A percentile compares a stretch with the other conserved stretches of the same genome.
These are phyloP conservation scores for Cavia porcellus DNA, from an alignment of 2,113 vertebrate genomes.

Conservation along the genomic window DNA sequence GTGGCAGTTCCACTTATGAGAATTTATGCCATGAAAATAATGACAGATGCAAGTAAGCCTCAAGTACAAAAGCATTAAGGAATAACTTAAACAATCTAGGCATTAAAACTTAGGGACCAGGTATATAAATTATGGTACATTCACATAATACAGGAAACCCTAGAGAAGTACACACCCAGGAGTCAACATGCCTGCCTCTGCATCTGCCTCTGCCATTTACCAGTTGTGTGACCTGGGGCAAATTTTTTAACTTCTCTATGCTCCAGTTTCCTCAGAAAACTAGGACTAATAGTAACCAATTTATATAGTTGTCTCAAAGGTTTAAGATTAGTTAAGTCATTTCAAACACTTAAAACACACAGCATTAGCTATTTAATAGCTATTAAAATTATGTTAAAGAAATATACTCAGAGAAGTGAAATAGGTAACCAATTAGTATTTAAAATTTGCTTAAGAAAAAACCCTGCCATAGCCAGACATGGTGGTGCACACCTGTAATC, in stretches of 20 bases:
- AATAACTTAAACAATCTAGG: slow-evolving; percentile 5
- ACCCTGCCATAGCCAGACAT: too few species aligned
- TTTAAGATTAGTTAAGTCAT: slow-evolving; percentile 38
- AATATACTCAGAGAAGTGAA: slow-evolving; percentile 20
- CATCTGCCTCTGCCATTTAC: slow-evolving; percentile 12
- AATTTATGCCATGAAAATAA: slow-evolving; percentile 39
- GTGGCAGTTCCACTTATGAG: not conserved
- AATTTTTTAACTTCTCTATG: not conserved
- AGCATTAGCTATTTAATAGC: not conserved
- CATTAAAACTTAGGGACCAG: not conserved
- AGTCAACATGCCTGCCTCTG: not conserved
- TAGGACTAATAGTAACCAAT: not conserved
- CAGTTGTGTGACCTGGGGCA: not conserved
- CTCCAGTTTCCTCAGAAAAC: slow-evolving; percentile 21
- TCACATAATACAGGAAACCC: not conserved
- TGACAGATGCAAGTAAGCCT: slow-evolving; percentile 41
- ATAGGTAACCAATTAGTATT: slow-evolving; percentile 14
- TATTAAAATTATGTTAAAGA: slow-evolving; percentile 31
- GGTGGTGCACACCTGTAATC: too few species aligned
- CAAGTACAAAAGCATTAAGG: slow-evolving; percentile 50
- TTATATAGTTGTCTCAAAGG: not conserved
- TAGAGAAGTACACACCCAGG: not conserved
- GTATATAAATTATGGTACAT: not conserved
- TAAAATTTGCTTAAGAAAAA: slow-evolving; percentile 34
- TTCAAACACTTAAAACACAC: slow-evolving; percentile 26